Percentiles rank a stretch among this genome's conserved stretches.
Conservation (phyloP, 2,113 vertebrate species). For the Menidia beryllina region DNA sequence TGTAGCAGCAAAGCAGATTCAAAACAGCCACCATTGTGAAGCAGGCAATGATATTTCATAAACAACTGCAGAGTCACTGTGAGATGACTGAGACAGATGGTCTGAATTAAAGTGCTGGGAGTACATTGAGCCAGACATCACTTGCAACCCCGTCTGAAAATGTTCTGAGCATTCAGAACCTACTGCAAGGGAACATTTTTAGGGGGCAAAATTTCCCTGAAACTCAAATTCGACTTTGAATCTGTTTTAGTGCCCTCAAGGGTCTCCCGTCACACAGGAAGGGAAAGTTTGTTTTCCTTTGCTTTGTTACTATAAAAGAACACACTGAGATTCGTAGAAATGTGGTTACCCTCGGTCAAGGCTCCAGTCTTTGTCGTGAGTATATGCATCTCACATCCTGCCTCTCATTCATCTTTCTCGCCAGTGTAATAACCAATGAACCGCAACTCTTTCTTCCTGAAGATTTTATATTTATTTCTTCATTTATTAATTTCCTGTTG, state of each 20-base stretch:
- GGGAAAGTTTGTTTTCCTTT: background rate
- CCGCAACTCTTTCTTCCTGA: slow-evolving; percentile 33
- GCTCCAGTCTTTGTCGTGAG: background rate
- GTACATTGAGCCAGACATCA: background rate
- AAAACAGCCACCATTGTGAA: background rate
- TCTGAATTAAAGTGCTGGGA: background rate
- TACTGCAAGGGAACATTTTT: background rate
- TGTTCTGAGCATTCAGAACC: background rate
- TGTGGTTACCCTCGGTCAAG: slow-evolving; percentile 7
- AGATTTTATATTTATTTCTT: slow-evolving; percentile 60
- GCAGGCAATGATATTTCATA: background rate
- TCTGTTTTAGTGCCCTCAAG: background rate
- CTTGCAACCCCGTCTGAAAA: background rate
- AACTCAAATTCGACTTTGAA: background rate
- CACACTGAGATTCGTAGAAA: background rate
- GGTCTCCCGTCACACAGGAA: no score
- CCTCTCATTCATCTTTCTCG: slow-evolving; percentile 44
- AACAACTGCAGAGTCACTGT: background rate
- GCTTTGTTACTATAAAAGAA: background rate
- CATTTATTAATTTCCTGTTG: slow-evolving; percentile 64
- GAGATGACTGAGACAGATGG: background rate
- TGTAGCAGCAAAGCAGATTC: background rate
- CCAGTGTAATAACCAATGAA: slow-evolving; percentile 68
- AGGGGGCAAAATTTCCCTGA: background rate
- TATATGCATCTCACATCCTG: slow-evolving; percentile 23